These are phyloP conservation scores for Drosophila kuntzei DNA, from an alignment of 2,888 invertebrate species.

Conservation along the genomic window DNA sequence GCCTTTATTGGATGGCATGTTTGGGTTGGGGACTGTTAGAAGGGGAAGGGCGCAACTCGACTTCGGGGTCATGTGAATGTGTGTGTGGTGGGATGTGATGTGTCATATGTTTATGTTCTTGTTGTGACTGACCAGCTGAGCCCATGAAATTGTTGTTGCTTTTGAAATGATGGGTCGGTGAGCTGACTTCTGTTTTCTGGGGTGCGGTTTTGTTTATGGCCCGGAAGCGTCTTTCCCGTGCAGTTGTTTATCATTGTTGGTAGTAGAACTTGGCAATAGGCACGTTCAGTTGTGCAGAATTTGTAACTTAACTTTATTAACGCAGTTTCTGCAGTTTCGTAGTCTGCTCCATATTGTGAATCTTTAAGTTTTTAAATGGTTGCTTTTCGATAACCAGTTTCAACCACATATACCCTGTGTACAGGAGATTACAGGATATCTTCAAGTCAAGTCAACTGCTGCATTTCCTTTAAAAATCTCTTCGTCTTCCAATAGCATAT, in stretches of 20 bases:
- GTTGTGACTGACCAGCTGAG: constrained; percentile 54
- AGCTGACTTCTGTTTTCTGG: constrained; percentile 45
- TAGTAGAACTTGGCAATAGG: neutral
- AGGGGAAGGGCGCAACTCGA: constrained; percentile 21
- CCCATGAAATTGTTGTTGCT: constrained; percentile 27
- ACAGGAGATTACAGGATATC: neutral
- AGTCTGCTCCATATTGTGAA: neutral
- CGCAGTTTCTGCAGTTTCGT: neutral
- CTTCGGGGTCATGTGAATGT: constrained; percentile 54
- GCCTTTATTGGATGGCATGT: constrained; percentile 16
- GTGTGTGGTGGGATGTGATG: constrained; percentile 26
- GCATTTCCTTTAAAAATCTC: neutral
- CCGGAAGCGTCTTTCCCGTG: constrained; percentile 38
- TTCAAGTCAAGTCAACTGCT: neutral
- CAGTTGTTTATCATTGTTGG: constrained; percentile 27
- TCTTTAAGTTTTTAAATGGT: neutral
- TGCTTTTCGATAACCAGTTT: neutral
- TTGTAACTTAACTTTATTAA: neutral
- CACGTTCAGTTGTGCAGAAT: constrained; percentile 5
- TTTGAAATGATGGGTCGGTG: constrained; percentile 15
- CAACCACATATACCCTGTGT: neutral
- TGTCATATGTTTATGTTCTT: constrained; percentile 68
- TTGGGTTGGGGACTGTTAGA: constrained; percentile 1
- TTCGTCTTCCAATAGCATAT: neutral
- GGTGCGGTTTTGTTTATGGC: constrained; percentile 59